A percentile compares a stretch with the other conserved stretches of the same genome.
Evolutionary conservation across 1,140 invertebrate genomes (phyloP).

Genomic region (Musca domestica): DNA sequence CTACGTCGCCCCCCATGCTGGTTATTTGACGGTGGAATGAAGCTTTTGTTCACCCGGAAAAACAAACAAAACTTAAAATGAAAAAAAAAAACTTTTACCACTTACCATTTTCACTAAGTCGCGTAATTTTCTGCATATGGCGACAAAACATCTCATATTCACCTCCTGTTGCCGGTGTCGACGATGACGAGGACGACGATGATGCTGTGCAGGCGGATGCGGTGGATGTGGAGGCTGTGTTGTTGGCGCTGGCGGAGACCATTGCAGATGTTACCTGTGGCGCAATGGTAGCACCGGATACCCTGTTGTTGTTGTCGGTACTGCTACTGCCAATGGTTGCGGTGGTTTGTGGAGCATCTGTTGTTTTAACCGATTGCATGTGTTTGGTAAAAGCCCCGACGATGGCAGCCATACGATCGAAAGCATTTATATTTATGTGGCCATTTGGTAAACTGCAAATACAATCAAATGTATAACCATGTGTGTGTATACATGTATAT

Average conservation of each 20-base stretch:
- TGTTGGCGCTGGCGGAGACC: not conserved
- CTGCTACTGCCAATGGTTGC: not conserved
- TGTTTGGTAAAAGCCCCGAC: constrained; percentile 51
- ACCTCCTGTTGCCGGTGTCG: constrained; percentile 33
- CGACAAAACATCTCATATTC: constrained; percentile 47
- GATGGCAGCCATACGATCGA: constrained; percentile 52
- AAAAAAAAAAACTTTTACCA: not conserved
- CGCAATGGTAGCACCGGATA: too few relatives aligned
- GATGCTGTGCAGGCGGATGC: not conserved
- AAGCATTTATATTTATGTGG: constrained; percentile 52
- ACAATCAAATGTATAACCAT: constrained; percentile 4
- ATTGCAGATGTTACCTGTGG: constrained; percentile 5
- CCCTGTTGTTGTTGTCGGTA: not conserved
- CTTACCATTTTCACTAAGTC: constrained; percentile 47
- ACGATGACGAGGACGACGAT: not conserved
- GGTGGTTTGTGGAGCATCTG: constrained; percentile 4
- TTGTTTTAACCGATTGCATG: constrained; percentile 43
- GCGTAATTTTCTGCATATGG: constrained; percentile 47
- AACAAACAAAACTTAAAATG: too few relatives aligned
- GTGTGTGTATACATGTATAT: not conserved
- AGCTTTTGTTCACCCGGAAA: too few relatives aligned
- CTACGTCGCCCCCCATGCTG: too few relatives aligned
- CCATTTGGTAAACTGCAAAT: constrained; percentile 47
- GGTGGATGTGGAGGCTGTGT: not conserved
- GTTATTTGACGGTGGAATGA: too few relatives aligned